These are phyloP conservation scores for Thumatha senex DNA, from an alignment of 2,888 invertebrate genomes.

Conservation along the genomic window DNA sequence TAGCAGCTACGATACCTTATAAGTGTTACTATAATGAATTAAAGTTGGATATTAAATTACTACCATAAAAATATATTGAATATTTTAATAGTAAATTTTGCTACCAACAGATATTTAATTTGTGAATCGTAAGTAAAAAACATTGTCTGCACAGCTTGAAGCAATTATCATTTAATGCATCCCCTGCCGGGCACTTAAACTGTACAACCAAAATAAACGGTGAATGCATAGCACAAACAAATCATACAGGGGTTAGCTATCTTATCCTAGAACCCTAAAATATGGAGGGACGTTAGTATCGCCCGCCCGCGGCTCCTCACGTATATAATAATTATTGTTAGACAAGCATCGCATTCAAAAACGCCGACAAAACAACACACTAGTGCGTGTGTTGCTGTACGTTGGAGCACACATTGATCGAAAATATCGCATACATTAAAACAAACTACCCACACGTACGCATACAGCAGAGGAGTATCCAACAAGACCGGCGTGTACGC, in stretches of 20 bases:
- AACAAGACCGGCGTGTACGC: conserved; percentile 36
- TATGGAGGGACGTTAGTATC: conserved; percentile 38
- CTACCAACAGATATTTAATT: not conserved
- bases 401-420: conserved; percentile 24
- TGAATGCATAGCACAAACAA: conserved; percentile 29
- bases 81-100: no score
- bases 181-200: conserved; percentile 18
- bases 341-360: conserved; percentile 74
- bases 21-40: no score
- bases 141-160: conserved; percentile 3
- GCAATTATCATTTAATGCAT: conserved; percentile 17
- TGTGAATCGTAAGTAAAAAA: not conserved
- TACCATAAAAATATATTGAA: no score
- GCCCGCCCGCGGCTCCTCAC: conserved; percentile 73
- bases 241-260: conserved; percentile 35
- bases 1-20: no score
- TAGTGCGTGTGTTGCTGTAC: conserved; percentile 26
- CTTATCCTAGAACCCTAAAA: conserved; percentile 39
- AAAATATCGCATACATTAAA: conserved; percentile 6
- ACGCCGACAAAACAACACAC: conserved; percentile 69
- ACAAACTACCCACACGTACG: conserved; percentile 5
- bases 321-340: conserved; percentile 81
- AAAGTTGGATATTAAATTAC: no score
- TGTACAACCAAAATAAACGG: conserved; percentile 26
- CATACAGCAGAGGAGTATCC: conserved; percentile 8